Base-by-base conservation (phyloP, 1,140 invertebrate species). In the Philopotamus ludificatus region DNA sequence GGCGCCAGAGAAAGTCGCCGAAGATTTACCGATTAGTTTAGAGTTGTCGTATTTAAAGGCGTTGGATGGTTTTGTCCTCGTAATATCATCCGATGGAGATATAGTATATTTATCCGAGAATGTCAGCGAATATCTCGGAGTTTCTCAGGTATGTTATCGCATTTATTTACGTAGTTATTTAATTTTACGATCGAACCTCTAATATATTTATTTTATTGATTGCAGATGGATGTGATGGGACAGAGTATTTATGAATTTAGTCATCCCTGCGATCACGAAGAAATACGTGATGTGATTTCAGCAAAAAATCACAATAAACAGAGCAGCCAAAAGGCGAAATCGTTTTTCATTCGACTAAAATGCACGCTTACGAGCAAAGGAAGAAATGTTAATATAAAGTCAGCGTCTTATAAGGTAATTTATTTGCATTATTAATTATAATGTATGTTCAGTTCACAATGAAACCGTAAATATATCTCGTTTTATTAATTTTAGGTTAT, bases 221-320 rank as follows among this genome's bases (percentile, higher is more conserved):
- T 57, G 53, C 77, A 96, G 93, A 89, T 95, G 81, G 94, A 97
- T 75, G 86, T 97, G 76, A 88, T 97, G 83, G 95, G 95, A 1
- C 92, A 95, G 71, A 95, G 90, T 75, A 87, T 97, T 25, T 97
- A 89, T 79, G 95, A 97, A 70, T 95, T 95, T 74, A 90, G 88
- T 54, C 95, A 98, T 79, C 94, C 93, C 7, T 96, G 94, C 74
- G 95, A 98, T 78, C 94, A 97, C 74, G 91, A 92, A 39, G 94
- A 98, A 77, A 86, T 97, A 12, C 88, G 87, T 49, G 90, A 95
- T 60, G 86, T 91, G 15, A 79, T 97, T 2, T 89, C 88, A 63
- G 74, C 82, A 1, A 80, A 80, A 54, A 72, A 72, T 15, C 72
- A 70, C 21, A 68, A 76, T 28, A 75, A 76, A 66, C 75, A 76